These are phyloP conservation scores for Aphrocallistes beatrix DNA, from an alignment of 37 sponge, comb jelly and placozoan genomes.

Conservation along the genomic window DNA sequence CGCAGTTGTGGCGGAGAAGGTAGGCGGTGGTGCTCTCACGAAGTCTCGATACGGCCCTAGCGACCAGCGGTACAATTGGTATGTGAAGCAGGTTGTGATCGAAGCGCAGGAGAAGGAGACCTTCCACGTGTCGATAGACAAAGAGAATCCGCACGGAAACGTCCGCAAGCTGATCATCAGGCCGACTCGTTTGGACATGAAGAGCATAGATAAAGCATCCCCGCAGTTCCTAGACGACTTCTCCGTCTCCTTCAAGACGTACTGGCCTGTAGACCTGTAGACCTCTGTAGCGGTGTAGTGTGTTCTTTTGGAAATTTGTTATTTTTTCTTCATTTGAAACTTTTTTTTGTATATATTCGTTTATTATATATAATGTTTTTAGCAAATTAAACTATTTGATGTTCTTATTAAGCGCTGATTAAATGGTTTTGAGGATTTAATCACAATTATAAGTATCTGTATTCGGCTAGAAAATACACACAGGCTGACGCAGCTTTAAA, in stretches of 20 bases:
- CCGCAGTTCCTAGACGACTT: not conserved
- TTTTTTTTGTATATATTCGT: too few relatives aligned
- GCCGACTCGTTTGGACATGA: not conserved
- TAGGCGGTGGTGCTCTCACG: not conserved
- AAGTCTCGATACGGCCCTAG: not conserved
- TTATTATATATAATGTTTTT: too few relatives aligned
- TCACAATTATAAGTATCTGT: too few relatives aligned
- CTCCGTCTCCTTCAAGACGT: not conserved
- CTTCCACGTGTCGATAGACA: not conserved
- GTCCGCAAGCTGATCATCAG: not conserved
- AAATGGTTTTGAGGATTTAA: too few relatives aligned
- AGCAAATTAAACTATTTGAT: too few relatives aligned
- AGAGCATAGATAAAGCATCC: not conserved
- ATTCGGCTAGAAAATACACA: too few relatives aligned
- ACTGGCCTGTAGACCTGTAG: constrained; percentile 6
- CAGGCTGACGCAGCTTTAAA: too few relatives aligned
- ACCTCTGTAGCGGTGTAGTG: too few relatives aligned
- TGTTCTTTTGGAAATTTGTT: too few relatives aligned
- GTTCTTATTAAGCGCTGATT: too few relatives aligned
- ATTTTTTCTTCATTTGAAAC: too few relatives aligned
- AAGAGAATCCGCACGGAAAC: not conserved
- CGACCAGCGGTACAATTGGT: constrained; percentile 4
- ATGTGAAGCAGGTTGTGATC: not conserved
- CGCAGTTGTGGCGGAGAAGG: not conserved
- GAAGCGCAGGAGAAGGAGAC: constrained; percentile 8